Base-by-base conservation (phyloP, 2,888 invertebrate genomes). In the Tridacna crocea region DNA sequence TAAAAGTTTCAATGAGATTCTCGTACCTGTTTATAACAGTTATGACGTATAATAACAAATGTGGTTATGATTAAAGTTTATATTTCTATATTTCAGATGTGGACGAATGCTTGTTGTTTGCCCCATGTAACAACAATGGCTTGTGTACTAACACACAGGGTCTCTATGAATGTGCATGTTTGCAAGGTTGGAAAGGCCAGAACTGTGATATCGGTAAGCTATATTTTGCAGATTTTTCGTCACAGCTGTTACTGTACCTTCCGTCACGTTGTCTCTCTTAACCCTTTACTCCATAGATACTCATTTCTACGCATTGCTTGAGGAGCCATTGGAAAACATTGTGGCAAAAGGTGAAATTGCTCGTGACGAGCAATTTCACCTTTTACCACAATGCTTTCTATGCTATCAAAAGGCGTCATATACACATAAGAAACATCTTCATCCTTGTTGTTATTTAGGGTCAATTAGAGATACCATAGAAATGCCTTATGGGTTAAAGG, bases 91-190 rank as follows among this genome's bases (percentile, higher is more conserved):
- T 77, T 65, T 0, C 63, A 85, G 85, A 85, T 72, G 80, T 82
- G 58, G 85, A 85, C 61, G 85, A 85, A 58, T 85, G 85, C 72
- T 6, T 72, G 22, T 19, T 83, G 47, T 81, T 78, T 61, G 80
- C 83, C 22, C 87, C 88, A 0, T 88, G 88, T 77, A 63, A 81
- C 51, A 82, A 87, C 60, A 85, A 87, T 15, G 87, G 88, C 13
- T 47, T 68, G 47, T 68, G 68, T 68, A 68, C 68, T 17, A 68
- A 68, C 68, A 68, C 47, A 8, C n/a, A 46, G 11, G 68, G 68
- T 46, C 68, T 68, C 11, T 68, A 68, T 47, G 68, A 68, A 22
- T 68, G 68, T 65, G 65, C 65, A 17, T 65, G 65, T 65, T 26
- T 65, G 27, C 24, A 26, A 17, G 65, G 48, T 2, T 68, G 48